Base-by-base conservation (phyloP, 2,113 vertebrate species). In the Macheiramphus alcinus region DNA sequence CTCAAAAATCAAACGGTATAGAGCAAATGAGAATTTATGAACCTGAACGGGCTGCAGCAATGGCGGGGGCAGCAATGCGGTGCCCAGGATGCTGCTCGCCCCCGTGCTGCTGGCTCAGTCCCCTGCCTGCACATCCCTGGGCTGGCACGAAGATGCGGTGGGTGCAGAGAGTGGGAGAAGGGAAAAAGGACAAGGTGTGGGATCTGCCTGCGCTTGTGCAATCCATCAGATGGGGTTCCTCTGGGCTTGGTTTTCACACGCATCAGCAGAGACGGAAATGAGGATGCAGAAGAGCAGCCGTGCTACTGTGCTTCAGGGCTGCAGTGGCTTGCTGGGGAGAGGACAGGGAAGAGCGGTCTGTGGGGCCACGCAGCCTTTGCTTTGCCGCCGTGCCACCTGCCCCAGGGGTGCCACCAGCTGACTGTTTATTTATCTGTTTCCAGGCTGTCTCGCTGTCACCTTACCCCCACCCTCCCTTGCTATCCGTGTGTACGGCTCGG, bases 1-100 rank as follows among this genome's bases (percentile, higher is more conserved):
- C 91, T 92, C 87, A 92, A 68, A 91, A 97, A 93, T 93, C 94
- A 96, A 97, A 90, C 2, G 66, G 58, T 80, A 21, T 26, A 68
- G 95, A 88, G 86, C 93, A 91, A 92, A 95, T 80, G 97, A 71
- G 95, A 45, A 97, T 97, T 97, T 74, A 97, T 94, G 94, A 32
- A 85, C 25, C 90, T 5, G 52, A 48, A 31, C 1, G 11, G 85
- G 91, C 91, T 47, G 85, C 72, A 8, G 94, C 8, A 47, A 7
- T 0, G 3, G 68, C 1, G 1, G 58, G 81, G 67, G 81, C 71
- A 61, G 86, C 6, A 3, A 2, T 2, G 61, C 12, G 0, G 68
- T 10, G 86, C 67, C 55, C 0, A 6, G 76, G 67, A 32, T 4
- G 25, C 48, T 4, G 31, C 93, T 74, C 13, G 1, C 45, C 75